Base-by-base conservation (phyloP, 2,888 invertebrate genomes). In the Acanthococcus lagerstroemiae region DNA sequence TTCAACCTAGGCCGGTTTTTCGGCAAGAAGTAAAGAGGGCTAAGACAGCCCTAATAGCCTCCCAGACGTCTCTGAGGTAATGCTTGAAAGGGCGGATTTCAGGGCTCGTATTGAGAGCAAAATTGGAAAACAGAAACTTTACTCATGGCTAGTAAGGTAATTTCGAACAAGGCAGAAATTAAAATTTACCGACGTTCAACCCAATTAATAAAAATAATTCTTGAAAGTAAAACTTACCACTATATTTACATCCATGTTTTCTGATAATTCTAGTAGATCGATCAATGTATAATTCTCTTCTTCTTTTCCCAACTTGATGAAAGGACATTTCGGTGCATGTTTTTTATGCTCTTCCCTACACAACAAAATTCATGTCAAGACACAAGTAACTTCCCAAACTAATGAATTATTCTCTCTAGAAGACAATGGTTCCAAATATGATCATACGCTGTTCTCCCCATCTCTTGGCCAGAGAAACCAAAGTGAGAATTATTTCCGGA, bases 311-410 rank as follows among this genome's bases (percentile, higher is more conserved):
- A 63, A n/a, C 15, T 24, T 54, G 2, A 63, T 19, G 12, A 54
- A 63, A 7, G 37, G 52, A 54, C 63, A 63, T 7, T 63, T 27
- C 2, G 63, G 19, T 7, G 63, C 63, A 22, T 63, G 63, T 19
- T 54, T 52, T 37, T 63, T 52, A 44, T 63, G 63, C 17, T 63
- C 63, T 22, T 52, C 27, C 7, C 63, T 63, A 24, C 17, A 17
- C 12, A 63, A 24, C 9, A n/a, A 27, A 55, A 55, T 55, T 15
- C 9, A 26, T 17, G 17, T 26, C 21, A 52, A 9, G 1, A 19
- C 27, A 19, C 17, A 15, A 3, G 3, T 2, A 3, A 37, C n/a
- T 3, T 9, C 2, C n/a, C 2, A 1, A 15, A 3, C 12, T 15
- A 37, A n/a, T 1, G n/a, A 37, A 37, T 37, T 37, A n/a, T 15